These are phyloP conservation scores for Terrapene triunguis DNA, from an alignment of 2,113 vertebrate genomes.

Conservation along the genomic window DNA sequence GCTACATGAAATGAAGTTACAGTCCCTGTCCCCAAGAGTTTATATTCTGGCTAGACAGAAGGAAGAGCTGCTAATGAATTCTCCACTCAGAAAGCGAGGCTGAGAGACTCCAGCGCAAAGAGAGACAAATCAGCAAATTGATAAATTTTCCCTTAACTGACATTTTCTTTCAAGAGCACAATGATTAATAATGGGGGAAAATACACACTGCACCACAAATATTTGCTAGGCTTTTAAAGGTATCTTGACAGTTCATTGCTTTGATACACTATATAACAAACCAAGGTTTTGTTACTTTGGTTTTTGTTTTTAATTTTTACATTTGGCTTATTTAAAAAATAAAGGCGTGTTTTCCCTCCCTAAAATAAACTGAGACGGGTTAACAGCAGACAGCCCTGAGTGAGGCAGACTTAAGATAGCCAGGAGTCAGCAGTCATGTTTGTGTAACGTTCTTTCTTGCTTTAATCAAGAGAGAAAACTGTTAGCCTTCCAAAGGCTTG, in stretches of 20 bases:
- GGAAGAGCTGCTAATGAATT: background rate
- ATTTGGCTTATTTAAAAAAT: background rate
- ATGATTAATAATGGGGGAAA: background rate
- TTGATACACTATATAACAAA: background rate
- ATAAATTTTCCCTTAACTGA: background rate
- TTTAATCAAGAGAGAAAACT: conserved; percentile 70
- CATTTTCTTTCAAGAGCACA: background rate
- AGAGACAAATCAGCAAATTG: background rate
- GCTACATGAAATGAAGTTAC: background rate
- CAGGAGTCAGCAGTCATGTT: conserved; percentile 28
- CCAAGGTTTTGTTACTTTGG: background rate
- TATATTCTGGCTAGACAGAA: background rate
- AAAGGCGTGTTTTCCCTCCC: conserved; percentile 21
- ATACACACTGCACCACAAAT: background rate
- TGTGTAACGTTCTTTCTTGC: conserved; percentile 41
- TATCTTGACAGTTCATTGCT: background rate
- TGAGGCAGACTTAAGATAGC: conserved; percentile 23
- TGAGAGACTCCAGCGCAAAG: background rate
- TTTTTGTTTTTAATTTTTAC: background rate
- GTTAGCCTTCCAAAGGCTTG: conserved; percentile 41
- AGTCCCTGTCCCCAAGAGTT: background rate
- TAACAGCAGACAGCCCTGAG: background rate
- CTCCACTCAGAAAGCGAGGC: background rate
- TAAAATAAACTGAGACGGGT: background rate
- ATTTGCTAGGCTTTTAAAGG: background rate